These are phyloP conservation scores for Patella caerulea DNA, from an alignment of 2,888 invertebrate species.

Conservation along the genomic window DNA sequence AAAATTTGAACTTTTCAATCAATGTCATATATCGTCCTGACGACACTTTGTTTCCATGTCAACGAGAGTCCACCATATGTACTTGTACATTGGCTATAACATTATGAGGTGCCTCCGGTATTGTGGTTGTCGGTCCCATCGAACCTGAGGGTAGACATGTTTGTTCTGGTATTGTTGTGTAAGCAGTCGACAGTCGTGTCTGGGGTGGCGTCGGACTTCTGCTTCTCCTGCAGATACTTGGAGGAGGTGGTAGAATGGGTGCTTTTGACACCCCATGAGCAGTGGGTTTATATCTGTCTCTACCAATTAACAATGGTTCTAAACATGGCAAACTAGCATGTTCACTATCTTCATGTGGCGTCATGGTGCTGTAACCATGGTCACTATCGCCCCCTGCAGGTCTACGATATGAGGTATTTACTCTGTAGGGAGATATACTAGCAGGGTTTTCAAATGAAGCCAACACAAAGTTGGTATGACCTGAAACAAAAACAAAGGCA, in stretches of 20 bases:
- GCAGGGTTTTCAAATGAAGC: slow-evolving; percentile 75
- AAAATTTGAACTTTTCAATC: not conserved
- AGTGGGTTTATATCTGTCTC: slow-evolving; percentile 67
- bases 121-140: slow-evolving; percentile 26
- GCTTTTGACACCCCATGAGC: slow-evolving; percentile 46
- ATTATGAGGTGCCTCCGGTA: slow-evolving; percentile 73
- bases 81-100: slow-evolving; percentile 91
- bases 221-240: slow-evolving; percentile 59
- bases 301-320: slow-evolving; percentile 67
- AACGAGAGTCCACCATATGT: slow-evolving; percentile 84
- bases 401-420: slow-evolving; percentile 85
- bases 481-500: slow-evolving; percentile 41
- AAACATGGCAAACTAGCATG: slow-evolving; percentile 69
- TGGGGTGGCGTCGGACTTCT: slow-evolving; percentile 67
- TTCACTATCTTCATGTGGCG: slow-evolving; percentile 69
- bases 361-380: slow-evolving; percentile 85
- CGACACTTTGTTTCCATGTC: slow-evolving; percentile 20
- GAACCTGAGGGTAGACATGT: slow-evolving; percentile 50
- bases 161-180: slow-evolving; percentile 61
- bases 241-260: slow-evolving; percentile 65
- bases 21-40: slow-evolving; percentile 2
- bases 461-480: slow-evolving; percentile 69
- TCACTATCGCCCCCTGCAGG: slow-evolving; percentile 85
- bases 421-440: slow-evolving; percentile 88
- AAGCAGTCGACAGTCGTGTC: slow-evolving; percentile 51